phyloP scores from a whole-genome alignment of 1,140 invertebrate species.

The Centruroides sculpturatus region DNA sequence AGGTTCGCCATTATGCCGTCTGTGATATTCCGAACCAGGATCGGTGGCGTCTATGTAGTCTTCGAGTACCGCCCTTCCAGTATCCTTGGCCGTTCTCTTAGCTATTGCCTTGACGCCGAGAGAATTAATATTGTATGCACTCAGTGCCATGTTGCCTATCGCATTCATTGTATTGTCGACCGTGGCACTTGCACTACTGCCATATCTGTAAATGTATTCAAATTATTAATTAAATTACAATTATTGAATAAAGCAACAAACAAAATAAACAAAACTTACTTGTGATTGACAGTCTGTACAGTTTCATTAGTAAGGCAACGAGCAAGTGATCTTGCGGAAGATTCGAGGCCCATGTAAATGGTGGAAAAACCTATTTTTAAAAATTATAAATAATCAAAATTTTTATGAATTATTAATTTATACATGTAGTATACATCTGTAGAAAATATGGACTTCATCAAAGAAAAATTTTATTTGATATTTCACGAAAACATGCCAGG shows the following conservation, averaged over 20 bases:
- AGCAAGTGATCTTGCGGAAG: constrained; percentile 45
- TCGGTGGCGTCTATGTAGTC: constrained; percentile 21
- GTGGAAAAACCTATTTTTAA: constrained; percentile 39
- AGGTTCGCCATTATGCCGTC: background rate
- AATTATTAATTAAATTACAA: no score
- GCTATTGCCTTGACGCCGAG: constrained; percentile 46
- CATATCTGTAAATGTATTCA: constrained; percentile 37
- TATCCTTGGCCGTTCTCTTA: constrained; percentile 45
- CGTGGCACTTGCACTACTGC: constrained; percentile 38
- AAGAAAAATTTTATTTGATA: no score
- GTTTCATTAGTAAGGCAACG: constrained; percentile 48
- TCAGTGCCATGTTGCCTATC: constrained; percentile 44
- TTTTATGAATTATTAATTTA: no score
- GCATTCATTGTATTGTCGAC: constrained; percentile 43
- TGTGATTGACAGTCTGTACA: constrained; percentile 50
- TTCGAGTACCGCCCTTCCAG: constrained; percentile 42
- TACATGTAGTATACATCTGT: no score
- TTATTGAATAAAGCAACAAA: no score
- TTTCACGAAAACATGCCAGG: no score
- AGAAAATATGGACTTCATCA: no score
- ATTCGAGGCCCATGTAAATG: constrained; percentile 48
- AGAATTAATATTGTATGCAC: constrained; percentile 41
- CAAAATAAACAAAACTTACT: constrained; percentile 31
- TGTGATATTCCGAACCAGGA: background rate
- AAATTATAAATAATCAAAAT: no score